Evolutionary conservation across 2,888 invertebrate species (phyloP), one percentile per base, ranked within the genome.

Genomic region (Caenorhabditis doughertyi): DNA sequence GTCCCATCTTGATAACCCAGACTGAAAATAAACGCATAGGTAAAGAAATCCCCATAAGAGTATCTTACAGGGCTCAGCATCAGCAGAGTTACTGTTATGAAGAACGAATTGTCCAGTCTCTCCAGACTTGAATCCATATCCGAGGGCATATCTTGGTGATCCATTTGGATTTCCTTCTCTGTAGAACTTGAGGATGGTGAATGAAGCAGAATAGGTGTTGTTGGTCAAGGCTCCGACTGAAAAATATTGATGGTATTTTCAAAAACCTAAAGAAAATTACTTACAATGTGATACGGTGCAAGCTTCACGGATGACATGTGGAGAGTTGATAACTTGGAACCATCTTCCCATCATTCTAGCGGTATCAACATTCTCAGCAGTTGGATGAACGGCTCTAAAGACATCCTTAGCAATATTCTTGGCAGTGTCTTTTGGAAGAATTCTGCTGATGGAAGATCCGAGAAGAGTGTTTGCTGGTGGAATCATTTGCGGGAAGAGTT

Each of bases 321-420:
- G 92, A 21, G 89, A 89, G 85, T 90, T 92, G 84, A 92, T 92
- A n/a, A 92, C 92, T 85, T 92, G 92, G 87, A 92, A 92, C 92
- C 92, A 92, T 68, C 92, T 85, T 64, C 92, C 92, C 92, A 92
- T 92, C 92, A 92, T 92, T 49, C 92, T 82, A 35, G 90, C 91
- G 44, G 90, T 90, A 32, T 92, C 92, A 21, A 92, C 91, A 80
- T 89, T 89, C 58, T 91, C 91, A n/a, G 91, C 89, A 13, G 91
- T 89, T 62, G 92, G 91, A 60, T 92, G 91, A 11, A 92, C 87
- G 8, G 91, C 89, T 32, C 90, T 85, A 87, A 82, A 88, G 11
- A 92, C 91, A 73, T 92, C 90, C 83, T 91, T 92, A 25, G 92
- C 92, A 58, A 92, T 81, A 71, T 92, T 91, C 71, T 92, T 91